Base-by-base conservation (phyloP, 2,888 invertebrate species). In the Hypsopygia costalis region DNA sequence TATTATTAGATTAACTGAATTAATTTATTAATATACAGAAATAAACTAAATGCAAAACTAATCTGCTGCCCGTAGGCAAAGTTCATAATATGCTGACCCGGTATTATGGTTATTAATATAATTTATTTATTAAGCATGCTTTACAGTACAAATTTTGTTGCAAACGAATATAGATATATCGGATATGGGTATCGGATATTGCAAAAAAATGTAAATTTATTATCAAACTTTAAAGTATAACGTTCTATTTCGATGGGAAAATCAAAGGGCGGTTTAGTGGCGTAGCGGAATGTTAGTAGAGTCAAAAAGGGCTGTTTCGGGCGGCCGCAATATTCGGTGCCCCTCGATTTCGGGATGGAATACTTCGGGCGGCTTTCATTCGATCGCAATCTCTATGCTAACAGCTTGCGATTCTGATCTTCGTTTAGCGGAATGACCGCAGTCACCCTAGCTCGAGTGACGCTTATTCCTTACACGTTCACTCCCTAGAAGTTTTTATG, bases 371-470 rank as follows among this genome's bases (percentile, higher is more conserved):
- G 79, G 81, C 80, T 79, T 81, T 79, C 83, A 81, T 81, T 86
- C 83, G 86, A 86, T 88, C 77, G 81, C 87, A 86, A 88, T 88
- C 86, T 88, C 87, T 88, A 88, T 88, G 87, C 88, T 87, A 88
- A 87, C 83, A 85, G 87, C 83, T 79, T 81, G 81, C 85, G 88
- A 88, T 88, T 88, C 83, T 81, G 87, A 88, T 88, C 88, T 88
- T 87, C 88, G 87, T 87, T 88, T 88, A 87, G 85, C 87, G 82
- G 67, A 88, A 88, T 88, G 88, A 88, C 88, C 88, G 83, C 88
- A 85, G 85, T 72, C 85, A 79, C 86, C 81, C 78, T 77, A 63
- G 68, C 69, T 70, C 69, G 75, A 65, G 79, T 78, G 81, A 82
- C 81, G 83, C 72, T 83, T 85, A 87, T 85, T 86, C 86, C 81